Conservation (phyloP, 2,888 invertebrate genomes). For the Macrophya annulata region DNA sequence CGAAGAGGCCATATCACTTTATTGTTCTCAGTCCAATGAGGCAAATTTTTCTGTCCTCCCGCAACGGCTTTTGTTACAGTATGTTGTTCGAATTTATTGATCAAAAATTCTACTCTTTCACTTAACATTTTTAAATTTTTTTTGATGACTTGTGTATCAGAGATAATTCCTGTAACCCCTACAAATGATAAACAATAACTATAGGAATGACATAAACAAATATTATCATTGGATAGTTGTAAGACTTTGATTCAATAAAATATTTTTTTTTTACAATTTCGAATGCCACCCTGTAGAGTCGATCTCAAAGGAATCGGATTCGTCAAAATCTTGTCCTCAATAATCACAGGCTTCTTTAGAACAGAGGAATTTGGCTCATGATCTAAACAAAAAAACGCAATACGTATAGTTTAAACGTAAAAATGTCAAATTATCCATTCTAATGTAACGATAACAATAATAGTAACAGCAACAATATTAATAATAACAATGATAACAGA, state of each 20-base stretch:
- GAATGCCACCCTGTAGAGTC: neutral
- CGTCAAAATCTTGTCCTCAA: neutral
- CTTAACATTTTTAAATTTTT: neutral
- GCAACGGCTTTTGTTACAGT: neutral
- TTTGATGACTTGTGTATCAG: neutral
- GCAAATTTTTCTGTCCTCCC: neutral
- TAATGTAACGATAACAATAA: neutral
- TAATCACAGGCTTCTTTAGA: neutral
- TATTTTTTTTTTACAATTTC: neutral
- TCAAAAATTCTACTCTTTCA: neutral
- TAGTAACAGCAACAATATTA: neutral
- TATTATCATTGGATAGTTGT: neutral
- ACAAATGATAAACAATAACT: neutral
- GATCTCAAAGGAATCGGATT: neutral
- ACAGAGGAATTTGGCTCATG: neutral
- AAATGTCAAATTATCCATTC: neutral
- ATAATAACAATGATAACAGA: neutral
- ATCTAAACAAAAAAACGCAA: neutral
- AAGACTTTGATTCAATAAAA: neutral
- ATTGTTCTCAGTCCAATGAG: conserved; percentile 5
- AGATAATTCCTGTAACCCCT: neutral
- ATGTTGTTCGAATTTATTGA: neutral
- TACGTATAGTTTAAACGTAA: neutral
- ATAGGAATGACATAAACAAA: neutral
- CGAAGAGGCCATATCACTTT: neutral